These are phyloP conservation scores for Pocota personata DNA, from an alignment of 2,888 invertebrate species.

Conservation along the genomic window DNA sequence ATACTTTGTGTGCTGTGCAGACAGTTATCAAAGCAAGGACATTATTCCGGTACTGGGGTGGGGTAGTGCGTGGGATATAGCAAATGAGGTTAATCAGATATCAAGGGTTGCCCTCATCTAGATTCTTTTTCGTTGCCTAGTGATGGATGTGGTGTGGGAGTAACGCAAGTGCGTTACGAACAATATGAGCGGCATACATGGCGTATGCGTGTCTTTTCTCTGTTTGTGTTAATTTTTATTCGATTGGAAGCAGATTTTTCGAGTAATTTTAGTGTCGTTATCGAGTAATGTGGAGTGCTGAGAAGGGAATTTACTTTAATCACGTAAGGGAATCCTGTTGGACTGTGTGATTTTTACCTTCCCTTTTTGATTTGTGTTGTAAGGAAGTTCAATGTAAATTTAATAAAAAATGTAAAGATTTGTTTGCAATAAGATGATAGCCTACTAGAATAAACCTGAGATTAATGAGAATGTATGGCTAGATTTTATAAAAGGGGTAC, in stretches of 20 bases:
- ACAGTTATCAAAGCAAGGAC: constrained; percentile 26
- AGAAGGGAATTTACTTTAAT: neutral
- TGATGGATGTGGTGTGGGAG: neutral
- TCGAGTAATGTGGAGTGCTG: neutral
- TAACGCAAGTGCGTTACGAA: neutral
- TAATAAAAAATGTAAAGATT: no score
- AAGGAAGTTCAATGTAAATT: no score
- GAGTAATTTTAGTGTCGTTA: neutral
- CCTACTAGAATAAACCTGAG: no score
- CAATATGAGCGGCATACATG: neutral
- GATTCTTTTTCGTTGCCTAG: constrained; percentile 9
- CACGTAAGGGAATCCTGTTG: neutral
- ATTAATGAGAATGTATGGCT: no score
- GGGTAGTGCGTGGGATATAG: constrained; percentile 36
- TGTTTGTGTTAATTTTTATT: constrained; percentile 30
- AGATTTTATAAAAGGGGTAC: no score
- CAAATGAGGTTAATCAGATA: constrained; percentile 69
- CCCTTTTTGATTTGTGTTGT: no score
- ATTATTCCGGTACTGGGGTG: neutral
- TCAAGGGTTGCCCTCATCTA: constrained; percentile 35
- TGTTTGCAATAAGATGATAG: no score
- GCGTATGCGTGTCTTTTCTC: constrained; percentile 21
- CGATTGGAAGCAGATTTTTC: constrained; percentile 20
- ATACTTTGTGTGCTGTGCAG: constrained; percentile 14
- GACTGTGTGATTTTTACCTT: no score